Percentiles rank a stretch among this genome's conserved stretches.
phyloP scores from a whole-genome alignment of 2,113 vertebrate genomes.

The Sorex fumeus region DNA sequence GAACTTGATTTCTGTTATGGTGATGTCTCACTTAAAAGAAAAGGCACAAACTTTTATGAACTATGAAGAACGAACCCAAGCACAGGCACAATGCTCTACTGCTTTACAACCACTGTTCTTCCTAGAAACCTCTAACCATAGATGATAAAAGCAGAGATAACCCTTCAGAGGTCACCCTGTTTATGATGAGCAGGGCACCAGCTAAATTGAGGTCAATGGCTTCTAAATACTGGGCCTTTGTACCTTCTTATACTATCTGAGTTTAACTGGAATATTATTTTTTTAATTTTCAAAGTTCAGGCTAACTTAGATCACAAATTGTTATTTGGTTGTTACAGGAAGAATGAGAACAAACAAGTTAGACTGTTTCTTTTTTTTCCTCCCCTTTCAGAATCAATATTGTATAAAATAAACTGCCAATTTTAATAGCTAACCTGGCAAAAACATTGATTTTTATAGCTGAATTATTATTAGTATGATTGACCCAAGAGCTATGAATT shows the following conservation, averaged over 20 bases:
- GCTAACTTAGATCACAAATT: conserved; percentile 52
- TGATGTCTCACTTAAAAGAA: conserved; percentile 38
- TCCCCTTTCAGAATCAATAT: conserved; percentile 14
- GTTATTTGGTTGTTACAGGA: background rate
- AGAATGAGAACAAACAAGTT: conserved; percentile 5
- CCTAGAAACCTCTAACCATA: background rate
- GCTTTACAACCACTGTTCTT: background rate
- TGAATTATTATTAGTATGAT: conserved; percentile 31
- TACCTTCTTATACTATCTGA: conserved; percentile 9
- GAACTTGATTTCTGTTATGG: background rate
- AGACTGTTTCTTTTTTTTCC: background rate
- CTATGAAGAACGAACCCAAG: background rate
- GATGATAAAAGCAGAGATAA: conserved; percentile 6
- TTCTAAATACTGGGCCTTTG: conserved; percentile 11
- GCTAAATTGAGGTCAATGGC: background rate
- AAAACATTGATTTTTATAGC: conserved; percentile 41
- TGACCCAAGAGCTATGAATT: conserved; percentile 44
- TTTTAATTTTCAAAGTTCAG: conserved; percentile 30
- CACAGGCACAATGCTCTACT: background rate
- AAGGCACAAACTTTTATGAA: conserved; percentile 5
- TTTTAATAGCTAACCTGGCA: conserved; percentile 64
- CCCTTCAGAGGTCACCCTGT: background rate
- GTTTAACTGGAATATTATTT: conserved; percentile 58
- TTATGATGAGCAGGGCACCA: background rate
- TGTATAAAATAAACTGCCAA: conserved; percentile 62